Conservation (phyloP, 2,888 invertebrate genomes). For the Drosophila limbata region DNA sequence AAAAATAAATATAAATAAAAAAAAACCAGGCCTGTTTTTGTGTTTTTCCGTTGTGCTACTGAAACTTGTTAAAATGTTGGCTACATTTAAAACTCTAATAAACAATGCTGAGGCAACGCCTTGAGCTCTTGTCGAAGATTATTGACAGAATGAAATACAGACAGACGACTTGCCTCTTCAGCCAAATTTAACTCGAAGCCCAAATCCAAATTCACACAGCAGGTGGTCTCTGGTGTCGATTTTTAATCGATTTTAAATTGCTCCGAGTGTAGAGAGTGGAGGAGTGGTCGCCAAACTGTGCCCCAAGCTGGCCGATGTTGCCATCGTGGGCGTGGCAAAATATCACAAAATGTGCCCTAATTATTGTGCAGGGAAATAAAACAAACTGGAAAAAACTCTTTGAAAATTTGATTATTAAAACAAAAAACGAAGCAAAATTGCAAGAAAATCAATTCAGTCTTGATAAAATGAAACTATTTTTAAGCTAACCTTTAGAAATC, state of each 20-base stretch:
- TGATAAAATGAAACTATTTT: too few relatives aligned
- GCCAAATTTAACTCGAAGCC: conserved; percentile 14
- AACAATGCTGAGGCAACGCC: conserved; percentile 63
- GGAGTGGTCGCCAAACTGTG: conserved; percentile 42
- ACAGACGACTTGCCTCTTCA: not conserved
- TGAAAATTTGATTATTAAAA: too few relatives aligned
- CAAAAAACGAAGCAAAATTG: too few relatives aligned
- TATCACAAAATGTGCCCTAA: conserved; percentile 7
- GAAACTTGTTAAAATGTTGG: conserved; percentile 70
- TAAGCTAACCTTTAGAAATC: too few relatives aligned
- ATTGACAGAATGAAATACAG: conserved; percentile 19
- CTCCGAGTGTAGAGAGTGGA: conserved; percentile 20
- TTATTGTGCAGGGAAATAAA: conserved; percentile 6
- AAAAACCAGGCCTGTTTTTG: conserved; percentile 10
- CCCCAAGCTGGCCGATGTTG: conserved; percentile 11
- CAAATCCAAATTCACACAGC: conserved; percentile 44
- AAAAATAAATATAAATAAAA: conserved; percentile 4
- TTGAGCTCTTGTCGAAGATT: conserved; percentile 27
- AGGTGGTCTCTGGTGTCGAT: conserved; percentile 67
- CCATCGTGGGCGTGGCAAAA: conserved; percentile 32
- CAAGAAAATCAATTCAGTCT: too few relatives aligned
- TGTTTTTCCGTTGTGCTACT: conserved; percentile 50
- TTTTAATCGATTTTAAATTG: conserved; percentile 80
- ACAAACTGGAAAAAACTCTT: conserved; percentile 1
- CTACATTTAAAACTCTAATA: conserved; percentile 69